A percentile compares a stretch with the other conserved stretches of the same genome.
phyloP scores from a whole-genome alignment of 2,113 vertebrate genomes.

The Ahaetulla prasina region DNA sequence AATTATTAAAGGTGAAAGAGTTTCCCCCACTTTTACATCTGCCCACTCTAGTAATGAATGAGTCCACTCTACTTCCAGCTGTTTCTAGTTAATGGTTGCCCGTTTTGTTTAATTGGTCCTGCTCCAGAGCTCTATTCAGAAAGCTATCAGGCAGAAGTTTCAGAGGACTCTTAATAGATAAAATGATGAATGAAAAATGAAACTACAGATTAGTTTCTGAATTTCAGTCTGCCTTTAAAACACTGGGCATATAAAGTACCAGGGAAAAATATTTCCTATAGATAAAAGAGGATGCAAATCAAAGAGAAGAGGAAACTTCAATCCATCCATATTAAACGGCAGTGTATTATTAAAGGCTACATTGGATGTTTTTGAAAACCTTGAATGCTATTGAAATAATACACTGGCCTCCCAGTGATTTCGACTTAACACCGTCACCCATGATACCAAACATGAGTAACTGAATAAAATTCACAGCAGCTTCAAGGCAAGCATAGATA shows the following conservation, averaged over 20 bases:
- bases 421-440: background rate
- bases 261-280: background rate
- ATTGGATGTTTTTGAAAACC: background rate
- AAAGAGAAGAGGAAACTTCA: background rate
- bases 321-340: background rate
- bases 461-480: conserved; percentile 19
- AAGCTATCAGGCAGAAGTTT: background rate
- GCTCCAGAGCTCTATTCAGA: background rate
- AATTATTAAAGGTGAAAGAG: background rate
- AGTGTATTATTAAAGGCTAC: background rate
- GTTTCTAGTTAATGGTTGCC: background rate
- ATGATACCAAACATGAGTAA: background rate
- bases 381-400: background rate
- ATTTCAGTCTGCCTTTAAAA: background rate
- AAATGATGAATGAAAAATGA: background rate
- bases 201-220: background rate
- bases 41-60: background rate
- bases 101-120: background rate
- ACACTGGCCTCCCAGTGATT: background rate
- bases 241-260: background rate
- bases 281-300: background rate
- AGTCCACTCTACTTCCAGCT: background rate
- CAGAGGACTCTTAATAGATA: background rate
- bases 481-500: background rate
- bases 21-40: background rate